Percentiles rank a stretch among this genome's conserved stretches.
Evolutionary conservation across 2,797 vertebrate species (phyloP).

Genomic region (Pteropus rufus): DNA sequence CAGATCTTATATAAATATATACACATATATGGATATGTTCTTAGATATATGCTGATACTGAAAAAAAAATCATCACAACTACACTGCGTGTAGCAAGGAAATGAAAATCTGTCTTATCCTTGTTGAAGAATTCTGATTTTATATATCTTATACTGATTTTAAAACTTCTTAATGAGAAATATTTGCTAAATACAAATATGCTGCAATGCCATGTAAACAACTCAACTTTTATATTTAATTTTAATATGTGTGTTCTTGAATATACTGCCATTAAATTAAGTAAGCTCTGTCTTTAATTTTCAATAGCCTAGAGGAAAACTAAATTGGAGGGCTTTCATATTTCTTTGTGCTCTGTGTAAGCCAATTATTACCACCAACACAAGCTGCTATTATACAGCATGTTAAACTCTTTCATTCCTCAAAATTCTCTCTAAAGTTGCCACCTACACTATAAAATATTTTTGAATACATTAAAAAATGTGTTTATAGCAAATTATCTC

Average conservation of each 20-base stretch:
- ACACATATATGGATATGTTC: neutral
- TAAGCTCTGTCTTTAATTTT: conserved; percentile 19
- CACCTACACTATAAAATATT: conserved; percentile 43
- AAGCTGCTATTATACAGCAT: conserved; percentile 51
- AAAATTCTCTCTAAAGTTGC: conserved; percentile 44
- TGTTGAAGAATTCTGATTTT: neutral
- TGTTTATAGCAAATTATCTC: conserved; percentile 28
- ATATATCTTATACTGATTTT: conserved; percentile 34
- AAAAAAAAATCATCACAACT: conserved; percentile 45
- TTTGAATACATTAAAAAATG: conserved; percentile 7
- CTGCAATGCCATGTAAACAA: neutral
- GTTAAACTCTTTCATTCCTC: conserved; percentile 56
- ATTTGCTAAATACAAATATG: conserved; percentile 27
- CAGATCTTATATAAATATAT: neutral
- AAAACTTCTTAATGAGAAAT: conserved; percentile 23
- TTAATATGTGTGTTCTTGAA: neutral
- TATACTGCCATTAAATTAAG: neutral
- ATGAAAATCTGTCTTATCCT: conserved; percentile 59
- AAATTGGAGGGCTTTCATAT: neutral
- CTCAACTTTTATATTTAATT: conserved; percentile 4
- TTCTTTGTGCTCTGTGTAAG: conserved; percentile 41
- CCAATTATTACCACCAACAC: conserved; percentile 47
- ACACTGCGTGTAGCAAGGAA: neutral
- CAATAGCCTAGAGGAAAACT: neutral
- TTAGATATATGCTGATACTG: conserved; percentile 17